Evolutionary conservation across 2,888 invertebrate genomes (phyloP).

Genomic region (Deilephila elpenor): DNA sequence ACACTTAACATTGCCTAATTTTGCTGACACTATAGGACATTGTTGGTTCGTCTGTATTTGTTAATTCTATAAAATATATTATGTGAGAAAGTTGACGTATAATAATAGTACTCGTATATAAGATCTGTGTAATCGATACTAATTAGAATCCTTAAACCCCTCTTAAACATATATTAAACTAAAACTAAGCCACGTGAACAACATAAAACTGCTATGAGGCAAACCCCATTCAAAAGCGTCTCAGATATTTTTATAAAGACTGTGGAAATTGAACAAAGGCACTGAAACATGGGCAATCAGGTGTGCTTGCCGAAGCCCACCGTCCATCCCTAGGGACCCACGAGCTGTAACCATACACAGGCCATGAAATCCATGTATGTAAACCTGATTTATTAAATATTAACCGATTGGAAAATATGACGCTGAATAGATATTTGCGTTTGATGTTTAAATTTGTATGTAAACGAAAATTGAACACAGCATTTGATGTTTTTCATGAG

Average conservation of each 20-base stretch:
- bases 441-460: not conserved
- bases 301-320: conserved; percentile 4
- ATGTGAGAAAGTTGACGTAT: too few relatives aligned
- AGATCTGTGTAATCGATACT: too few relatives aligned
- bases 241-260: not conserved
- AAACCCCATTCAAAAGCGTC: not conserved
- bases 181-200: too few relatives aligned
- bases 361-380: not conserved
- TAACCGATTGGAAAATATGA: not conserved
- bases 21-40: too few relatives aligned
- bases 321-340: not conserved
- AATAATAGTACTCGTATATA: too few relatives aligned
- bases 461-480: too few relatives aligned
- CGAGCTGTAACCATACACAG: not conserved
- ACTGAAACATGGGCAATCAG: conserved; percentile 18
- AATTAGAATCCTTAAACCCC: too few relatives aligned
- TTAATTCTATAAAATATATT: too few relatives aligned
- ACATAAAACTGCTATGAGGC: not conserved
- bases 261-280: not conserved
- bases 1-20: too few relatives aligned
- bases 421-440: not conserved
- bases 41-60: fast-evolving
- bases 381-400: not conserved
- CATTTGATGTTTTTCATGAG: not conserved
- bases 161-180: too few relatives aligned